Conservation (phyloP, 1,140 invertebrate species). For the Drosophila ficusphila region DNA sequence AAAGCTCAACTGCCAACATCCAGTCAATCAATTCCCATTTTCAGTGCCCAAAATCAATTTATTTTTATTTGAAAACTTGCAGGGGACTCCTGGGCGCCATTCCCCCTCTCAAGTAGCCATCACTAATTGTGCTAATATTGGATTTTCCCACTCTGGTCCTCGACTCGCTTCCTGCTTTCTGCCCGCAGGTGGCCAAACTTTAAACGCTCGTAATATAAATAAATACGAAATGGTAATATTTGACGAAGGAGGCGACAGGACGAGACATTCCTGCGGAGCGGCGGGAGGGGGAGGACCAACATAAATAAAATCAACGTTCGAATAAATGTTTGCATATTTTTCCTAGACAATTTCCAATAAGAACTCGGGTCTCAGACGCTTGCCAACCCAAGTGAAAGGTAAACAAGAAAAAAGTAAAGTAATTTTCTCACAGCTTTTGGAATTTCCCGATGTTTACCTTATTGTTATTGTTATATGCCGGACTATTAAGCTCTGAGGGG, state of each 20-base stretch:
- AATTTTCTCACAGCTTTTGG: slow-evolving; percentile 28
- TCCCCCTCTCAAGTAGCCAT: slow-evolving; percentile 5
- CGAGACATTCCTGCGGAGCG: neutral
- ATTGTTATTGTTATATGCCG: slow-evolving; percentile 46
- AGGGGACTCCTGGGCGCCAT: neutral
- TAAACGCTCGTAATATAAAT: slow-evolving; percentile 77
- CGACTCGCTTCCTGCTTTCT: slow-evolving; percentile 32
- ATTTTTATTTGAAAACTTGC: slow-evolving; percentile 62
- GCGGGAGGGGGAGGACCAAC: slow-evolving; percentile 19
- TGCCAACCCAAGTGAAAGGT: slow-evolving; percentile 37
- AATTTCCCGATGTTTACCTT: slow-evolving; percentile 17
- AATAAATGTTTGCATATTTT: slow-evolving; percentile 82
- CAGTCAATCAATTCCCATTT: slow-evolving; percentile 21
- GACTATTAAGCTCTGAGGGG: slow-evolving; percentile 37
- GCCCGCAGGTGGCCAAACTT: slow-evolving; percentile 75
- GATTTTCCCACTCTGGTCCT: slow-evolving; percentile 51
- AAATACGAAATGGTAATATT: slow-evolving; percentile 80
- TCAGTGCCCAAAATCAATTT: slow-evolving; percentile 62
- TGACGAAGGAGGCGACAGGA: slow-evolving; percentile 14
- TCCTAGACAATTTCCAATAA: slow-evolving; percentile 73
- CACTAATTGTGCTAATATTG: slow-evolving; percentile 82
- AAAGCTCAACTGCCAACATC: slow-evolving; percentile 13
- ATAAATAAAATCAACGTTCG: slow-evolving; percentile 81
- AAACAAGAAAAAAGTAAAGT: slow-evolving; percentile 43
- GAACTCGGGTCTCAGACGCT: slow-evolving; percentile 20